Conservation (phyloP, 1,140 invertebrate species). For the Nylanderia fulva region DNA sequence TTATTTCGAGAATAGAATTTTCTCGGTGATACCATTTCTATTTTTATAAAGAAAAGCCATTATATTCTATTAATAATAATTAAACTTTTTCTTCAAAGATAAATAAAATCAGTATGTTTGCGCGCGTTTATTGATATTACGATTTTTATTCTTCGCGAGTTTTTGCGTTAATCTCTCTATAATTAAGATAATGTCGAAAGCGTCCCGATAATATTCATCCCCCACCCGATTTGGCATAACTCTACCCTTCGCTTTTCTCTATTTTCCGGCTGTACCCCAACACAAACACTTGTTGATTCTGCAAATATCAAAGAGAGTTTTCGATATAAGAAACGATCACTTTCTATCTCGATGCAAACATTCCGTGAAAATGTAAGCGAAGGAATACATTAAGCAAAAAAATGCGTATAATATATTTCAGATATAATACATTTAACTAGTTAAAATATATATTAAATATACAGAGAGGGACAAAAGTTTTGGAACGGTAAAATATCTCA, state of each 20-base stretch:
- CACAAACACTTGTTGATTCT: slow-evolving; percentile 59
- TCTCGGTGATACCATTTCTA: background rate
- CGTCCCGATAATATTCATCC: background rate
- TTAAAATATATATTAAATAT: no score
- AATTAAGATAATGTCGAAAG: slow-evolving; percentile 6
- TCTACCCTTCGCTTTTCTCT: slow-evolving; percentile 15
- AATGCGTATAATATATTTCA: no score
- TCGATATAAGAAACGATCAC: slow-evolving; percentile 54
- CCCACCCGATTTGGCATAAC: slow-evolving; percentile 14
- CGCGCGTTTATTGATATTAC: background rate
- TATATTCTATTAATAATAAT: slow-evolving; percentile 21
- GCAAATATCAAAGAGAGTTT: slow-evolving; percentile 54
- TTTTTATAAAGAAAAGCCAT: background rate
- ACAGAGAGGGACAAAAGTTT: no score
- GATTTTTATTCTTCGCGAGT: background rate
- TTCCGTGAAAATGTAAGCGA: background rate
- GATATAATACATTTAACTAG: no score
- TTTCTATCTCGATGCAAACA: slow-evolving; percentile 39
- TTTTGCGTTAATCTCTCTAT: slow-evolving; percentile 10
- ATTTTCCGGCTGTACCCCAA: slow-evolving; percentile 43
- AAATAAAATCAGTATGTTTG: slow-evolving; percentile 17
- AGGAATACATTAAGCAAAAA: background rate
- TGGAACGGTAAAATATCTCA: no score
- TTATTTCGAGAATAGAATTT: no score
- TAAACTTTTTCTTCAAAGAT: background rate